Conservation (phyloP, 2,888 invertebrate species). For the Formica aserva region DNA sequence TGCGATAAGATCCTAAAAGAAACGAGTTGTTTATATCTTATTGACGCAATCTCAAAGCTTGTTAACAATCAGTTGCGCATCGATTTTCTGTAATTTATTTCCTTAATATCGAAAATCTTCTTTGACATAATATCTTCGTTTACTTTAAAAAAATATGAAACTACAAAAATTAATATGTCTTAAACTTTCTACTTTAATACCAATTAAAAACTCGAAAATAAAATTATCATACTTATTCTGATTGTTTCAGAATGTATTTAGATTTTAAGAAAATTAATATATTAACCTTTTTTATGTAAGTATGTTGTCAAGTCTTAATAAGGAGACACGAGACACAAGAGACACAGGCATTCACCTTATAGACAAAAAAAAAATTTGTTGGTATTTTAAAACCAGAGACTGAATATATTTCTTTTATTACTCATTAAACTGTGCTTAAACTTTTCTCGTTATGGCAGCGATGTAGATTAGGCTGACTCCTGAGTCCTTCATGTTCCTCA, state of each 20-base stretch:
- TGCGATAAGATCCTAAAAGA: conserved; percentile 27
- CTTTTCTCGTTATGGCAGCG: neutral
- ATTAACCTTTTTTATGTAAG: neutral
- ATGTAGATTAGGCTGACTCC: neutral
- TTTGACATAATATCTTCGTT: neutral
- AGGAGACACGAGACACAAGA: neutral
- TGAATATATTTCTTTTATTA: neutral
- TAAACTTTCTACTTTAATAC: neutral
- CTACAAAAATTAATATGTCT: neutral
- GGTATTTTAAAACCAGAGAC: neutral
- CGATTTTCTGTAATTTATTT: conserved; percentile 38
- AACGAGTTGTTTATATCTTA: conserved; percentile 17
- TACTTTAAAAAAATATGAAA: neutral
- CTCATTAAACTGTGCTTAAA: neutral
- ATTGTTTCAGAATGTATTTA: neutral
- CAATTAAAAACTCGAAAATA: neutral
- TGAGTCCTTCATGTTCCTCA: neutral
- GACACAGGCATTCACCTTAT: too few relatives aligned
- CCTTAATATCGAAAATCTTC: conserved; percentile 26
- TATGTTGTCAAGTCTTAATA: neutral
- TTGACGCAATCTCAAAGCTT: conserved; percentile 9
- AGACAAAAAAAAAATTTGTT: neutral
- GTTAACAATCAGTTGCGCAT: neutral
- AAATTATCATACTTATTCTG: neutral
- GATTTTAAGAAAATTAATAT: neutral